Percentiles rank a stretch among this genome's conserved stretches.
phyloP scores from a whole-genome alignment of 1,140 invertebrate genomes.

The Drosophila fuyamai region DNA sequence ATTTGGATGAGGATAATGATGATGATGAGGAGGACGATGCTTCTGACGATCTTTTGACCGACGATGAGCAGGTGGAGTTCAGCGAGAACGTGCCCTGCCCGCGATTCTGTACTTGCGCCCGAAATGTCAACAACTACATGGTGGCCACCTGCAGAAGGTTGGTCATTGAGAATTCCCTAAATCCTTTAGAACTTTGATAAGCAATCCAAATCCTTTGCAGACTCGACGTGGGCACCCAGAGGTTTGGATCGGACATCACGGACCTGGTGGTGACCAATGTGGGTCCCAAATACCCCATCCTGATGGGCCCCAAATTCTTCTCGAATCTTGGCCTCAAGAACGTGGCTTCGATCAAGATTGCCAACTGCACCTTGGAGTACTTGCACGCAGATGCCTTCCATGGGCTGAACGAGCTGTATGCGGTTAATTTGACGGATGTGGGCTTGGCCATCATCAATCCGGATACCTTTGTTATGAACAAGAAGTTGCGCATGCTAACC shows the following conservation, averaged over 20 bases:
- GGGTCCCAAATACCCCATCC: constrained; percentile 85
- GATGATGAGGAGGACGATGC: constrained; percentile 64
- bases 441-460: constrained; percentile 87
- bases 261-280: constrained; percentile 87
- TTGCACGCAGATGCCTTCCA: constrained; percentile 88
- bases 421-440: constrained; percentile 89
- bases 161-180: not conserved
- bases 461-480: constrained; percentile 88
- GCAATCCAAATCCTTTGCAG: constrained; percentile 36
- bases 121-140: constrained; percentile 79
- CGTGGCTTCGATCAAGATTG: constrained; percentile 87
- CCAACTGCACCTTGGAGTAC: constrained; percentile 86
- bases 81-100: constrained; percentile 80
- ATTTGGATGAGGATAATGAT: constrained; percentile 52
- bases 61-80: constrained; percentile 69
- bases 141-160: constrained; percentile 83
- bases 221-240: constrained; percentile 86
- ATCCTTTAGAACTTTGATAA: not conserved
- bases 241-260: constrained; percentile 87
- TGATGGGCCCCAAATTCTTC: constrained; percentile 86
- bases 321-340: constrained; percentile 86
- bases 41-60: constrained; percentile 45
- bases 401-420: constrained; percentile 87
- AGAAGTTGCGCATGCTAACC: constrained; percentile 87
- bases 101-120: constrained; percentile 76